Percentiles rank a stretch among this genome's conserved stretches.
Evolutionary conservation across 2,888 invertebrate genomes (phyloP).

Genomic region (Chrysotoxum bicinctum): DNA sequence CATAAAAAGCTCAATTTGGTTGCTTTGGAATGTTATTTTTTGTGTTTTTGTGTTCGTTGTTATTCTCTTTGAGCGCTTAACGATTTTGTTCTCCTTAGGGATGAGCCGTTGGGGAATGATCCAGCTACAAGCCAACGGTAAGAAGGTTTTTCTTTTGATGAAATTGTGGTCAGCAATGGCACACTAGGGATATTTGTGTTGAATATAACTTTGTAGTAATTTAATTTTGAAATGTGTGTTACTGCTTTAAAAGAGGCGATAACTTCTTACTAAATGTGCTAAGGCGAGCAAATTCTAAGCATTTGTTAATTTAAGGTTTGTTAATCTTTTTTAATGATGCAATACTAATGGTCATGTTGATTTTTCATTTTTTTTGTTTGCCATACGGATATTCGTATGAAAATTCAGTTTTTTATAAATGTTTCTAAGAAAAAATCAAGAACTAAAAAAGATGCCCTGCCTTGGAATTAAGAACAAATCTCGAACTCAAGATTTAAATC

Average conservation of each 20-base stretch:
- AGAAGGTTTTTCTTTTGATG: neutral
- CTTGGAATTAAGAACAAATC: too few relatives aligned
- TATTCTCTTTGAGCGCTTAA: conserved; percentile 41
- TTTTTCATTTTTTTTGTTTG: too few relatives aligned
- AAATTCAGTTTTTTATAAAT: too few relatives aligned
- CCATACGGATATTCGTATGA: too few relatives aligned
- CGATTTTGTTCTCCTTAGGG: conserved; percentile 38
- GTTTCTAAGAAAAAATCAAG: too few relatives aligned
- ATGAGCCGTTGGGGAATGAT: neutral
- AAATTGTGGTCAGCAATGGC: conserved; percentile 22
- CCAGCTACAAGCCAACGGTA: neutral
- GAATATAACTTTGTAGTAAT: conserved; percentile 23
- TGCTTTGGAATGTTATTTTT: conserved; percentile 38
- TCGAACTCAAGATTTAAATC: too few relatives aligned
- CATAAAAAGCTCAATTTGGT: conserved; percentile 66
- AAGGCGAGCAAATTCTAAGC: neutral
- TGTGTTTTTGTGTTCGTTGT: conserved; percentile 3
- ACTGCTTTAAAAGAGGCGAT: neutral
- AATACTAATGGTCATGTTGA: too few relatives aligned
- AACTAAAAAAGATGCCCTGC: too few relatives aligned
- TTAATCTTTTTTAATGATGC: neutral
- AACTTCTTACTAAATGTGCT: neutral
- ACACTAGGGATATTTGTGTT: conserved; percentile 4
- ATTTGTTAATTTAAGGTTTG: neutral
- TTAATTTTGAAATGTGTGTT: conserved; percentile 11